These are phyloP conservation scores for Lucinisca nassula DNA, from an alignment of 2,888 invertebrate genomes.

Conservation along the genomic window DNA sequence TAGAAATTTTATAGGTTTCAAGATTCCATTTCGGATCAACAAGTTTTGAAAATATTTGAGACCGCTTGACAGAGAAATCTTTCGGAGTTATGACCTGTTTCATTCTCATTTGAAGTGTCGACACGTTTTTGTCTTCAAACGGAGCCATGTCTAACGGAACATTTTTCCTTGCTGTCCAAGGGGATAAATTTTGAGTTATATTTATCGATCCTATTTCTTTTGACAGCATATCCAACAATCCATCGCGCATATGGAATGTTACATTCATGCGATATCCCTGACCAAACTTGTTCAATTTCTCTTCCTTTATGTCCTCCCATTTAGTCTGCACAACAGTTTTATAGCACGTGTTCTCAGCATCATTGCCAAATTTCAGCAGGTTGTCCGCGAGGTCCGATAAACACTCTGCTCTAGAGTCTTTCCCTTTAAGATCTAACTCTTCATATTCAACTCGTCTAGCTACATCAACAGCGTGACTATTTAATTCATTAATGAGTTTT, in stretches of 20 bases:
- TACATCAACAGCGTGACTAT: conserved; percentile 54
- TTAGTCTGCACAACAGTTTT: conserved; percentile 33
- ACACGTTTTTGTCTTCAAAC: conserved; percentile 37
- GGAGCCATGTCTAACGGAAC: conserved; percentile 36
- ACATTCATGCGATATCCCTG: conserved; percentile 62
- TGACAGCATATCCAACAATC: conserved; percentile 40
- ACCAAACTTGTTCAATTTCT: conserved; percentile 63
- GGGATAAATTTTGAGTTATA: conserved; percentile 63
- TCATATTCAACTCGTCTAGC: conserved; percentile 23
- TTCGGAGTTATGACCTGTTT: conserved; percentile 54
- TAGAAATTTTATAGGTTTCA: conserved; percentile 64
- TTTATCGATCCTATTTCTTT: conserved; percentile 52
- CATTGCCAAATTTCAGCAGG: conserved; percentile 55
- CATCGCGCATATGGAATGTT: conserved; percentile 61
- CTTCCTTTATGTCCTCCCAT: conserved; percentile 62
- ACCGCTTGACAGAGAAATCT: conserved; percentile 63
- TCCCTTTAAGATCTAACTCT: conserved; percentile 44
- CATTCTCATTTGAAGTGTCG: conserved; percentile 50
- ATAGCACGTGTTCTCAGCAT: conserved; percentile 58
- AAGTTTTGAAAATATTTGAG: conserved; percentile 60
- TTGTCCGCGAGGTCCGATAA: conserved; percentile 57
- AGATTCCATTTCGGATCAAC: conserved; percentile 69
- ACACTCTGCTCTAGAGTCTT: conserved; percentile 53
- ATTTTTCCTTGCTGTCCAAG: conserved; percentile 65
- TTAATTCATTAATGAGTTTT: conserved; percentile 49